A percentile compares a stretch with the other conserved stretches of the same genome.
Conservation (phyloP, 2,113 vertebrate genomes). For the Malurus melanocephalus region DNA sequence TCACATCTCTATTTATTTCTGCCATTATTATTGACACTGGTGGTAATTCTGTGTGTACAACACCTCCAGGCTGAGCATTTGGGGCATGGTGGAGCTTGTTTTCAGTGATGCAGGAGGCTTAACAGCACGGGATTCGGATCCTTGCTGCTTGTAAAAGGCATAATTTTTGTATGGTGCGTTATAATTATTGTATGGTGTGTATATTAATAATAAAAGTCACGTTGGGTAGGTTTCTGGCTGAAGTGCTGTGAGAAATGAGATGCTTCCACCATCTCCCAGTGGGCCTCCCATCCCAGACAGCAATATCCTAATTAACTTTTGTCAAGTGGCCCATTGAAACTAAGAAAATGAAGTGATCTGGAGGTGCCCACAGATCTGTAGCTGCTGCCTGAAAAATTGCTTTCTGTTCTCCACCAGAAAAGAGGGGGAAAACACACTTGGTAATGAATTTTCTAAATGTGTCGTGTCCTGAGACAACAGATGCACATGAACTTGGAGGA, state of each 20-base stretch:
- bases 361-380: conserved; percentile 64
- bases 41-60: not conserved
- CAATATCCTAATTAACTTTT: conserved; percentile 72
- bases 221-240: conserved; percentile 31
- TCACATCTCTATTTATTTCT: not conserved
- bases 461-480: conserved; percentile 14
- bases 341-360: conserved; percentile 53
- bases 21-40: not conserved
- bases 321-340: conserved; percentile 70
- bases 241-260: conserved; percentile 54
- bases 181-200: conserved; percentile 26
- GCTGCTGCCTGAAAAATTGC: conserved; percentile 33
- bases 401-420: conserved; percentile 17
- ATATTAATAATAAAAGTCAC: conserved; percentile 59
- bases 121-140: conserved; percentile 5
- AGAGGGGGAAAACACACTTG: not conserved
- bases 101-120: not conserved
- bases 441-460: not conserved
- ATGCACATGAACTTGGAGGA: not conserved
- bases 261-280: conserved; percentile 40
- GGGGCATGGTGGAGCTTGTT: not conserved
- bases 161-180: conserved; percentile 9
- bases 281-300: conserved; percentile 57
- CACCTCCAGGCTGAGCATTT: not conserved
- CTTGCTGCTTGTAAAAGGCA: not conserved